Evolutionary conservation across 2,113 vertebrate species (phyloP).

Genomic region (Theristicus caerulescens): DNA sequence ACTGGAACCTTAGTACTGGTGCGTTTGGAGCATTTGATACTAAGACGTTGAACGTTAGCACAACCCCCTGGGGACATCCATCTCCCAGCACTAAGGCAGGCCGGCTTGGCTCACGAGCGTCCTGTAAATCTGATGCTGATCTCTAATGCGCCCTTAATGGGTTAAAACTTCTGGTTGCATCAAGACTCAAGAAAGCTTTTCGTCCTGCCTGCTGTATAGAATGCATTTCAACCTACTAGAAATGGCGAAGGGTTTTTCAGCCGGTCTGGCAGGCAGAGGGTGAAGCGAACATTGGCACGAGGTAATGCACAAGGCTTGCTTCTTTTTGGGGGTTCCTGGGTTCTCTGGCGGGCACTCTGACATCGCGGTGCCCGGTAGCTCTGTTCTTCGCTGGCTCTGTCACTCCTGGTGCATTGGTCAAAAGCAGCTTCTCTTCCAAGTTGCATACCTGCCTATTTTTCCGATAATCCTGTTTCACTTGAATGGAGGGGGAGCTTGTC

Average conservation of each 20-base stretch:
- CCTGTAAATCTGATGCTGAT: constrained; percentile 21
- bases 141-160: background rate
- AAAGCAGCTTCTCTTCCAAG: constrained; percentile 71
- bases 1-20: constrained; percentile 55
- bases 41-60: background rate
- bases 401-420: constrained; percentile 48
- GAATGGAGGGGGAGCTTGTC: constrained; percentile 73
- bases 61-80: background rate
- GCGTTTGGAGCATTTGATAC: constrained; percentile 46
- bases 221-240: background rate
- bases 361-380: constrained; percentile 24
- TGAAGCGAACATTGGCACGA: background rate
- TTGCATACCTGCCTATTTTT: constrained; percentile 72
- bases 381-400: constrained; percentile 58
- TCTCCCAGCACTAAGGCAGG: constrained; percentile 45
- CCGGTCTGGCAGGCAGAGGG: constrained; percentile 33
- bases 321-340: constrained; percentile 20
- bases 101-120: background rate
- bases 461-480: constrained; percentile 78
- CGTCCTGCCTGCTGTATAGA: background rate
- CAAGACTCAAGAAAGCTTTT: constrained; percentile 1
- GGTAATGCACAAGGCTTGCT: background rate
- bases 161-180: background rate
- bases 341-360: constrained; percentile 45
- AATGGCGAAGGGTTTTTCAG: background rate